Conservation (phyloP, 2,888 invertebrate species). For the Ommatoiulus sabulosus region DNA sequence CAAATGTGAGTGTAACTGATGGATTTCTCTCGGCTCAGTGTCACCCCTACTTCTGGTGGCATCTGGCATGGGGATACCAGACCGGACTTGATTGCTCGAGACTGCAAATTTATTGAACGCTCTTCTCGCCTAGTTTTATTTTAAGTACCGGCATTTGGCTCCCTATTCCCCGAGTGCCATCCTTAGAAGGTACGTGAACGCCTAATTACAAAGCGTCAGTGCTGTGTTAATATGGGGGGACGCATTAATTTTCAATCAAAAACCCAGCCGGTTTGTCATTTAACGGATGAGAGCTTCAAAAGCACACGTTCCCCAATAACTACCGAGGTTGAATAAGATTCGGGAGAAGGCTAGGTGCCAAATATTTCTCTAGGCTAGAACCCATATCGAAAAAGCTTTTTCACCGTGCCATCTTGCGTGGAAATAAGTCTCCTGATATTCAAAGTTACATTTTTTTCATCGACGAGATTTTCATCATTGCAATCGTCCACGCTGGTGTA, state of each 20-base stretch:
- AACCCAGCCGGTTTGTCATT: not conserved
- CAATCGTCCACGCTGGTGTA: no score
- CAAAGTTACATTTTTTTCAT: not conserved
- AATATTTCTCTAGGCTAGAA: not conserved
- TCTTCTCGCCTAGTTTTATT: not conserved
- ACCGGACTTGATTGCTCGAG: conserved; percentile 14
- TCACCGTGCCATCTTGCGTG: not conserved
- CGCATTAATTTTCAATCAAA: conserved; percentile 32
- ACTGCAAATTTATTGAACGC: conserved; percentile 17
- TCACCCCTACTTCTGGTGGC: conserved; percentile 14
- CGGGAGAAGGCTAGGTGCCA: not conserved
- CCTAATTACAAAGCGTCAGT: conserved; percentile 34
- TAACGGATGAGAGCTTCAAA: conserved; percentile 4
- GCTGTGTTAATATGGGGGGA: conserved; percentile 23
- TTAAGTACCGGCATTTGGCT: conserved; percentile 17
- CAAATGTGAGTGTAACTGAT: not conserved
- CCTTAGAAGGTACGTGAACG: conserved; percentile 18
- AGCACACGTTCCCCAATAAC: conserved; percentile 34
- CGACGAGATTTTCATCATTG: no score
- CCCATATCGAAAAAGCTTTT: not conserved
- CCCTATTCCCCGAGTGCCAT: conserved; percentile 2
- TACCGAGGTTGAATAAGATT: not conserved
- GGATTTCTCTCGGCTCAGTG: not conserved
- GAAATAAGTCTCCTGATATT: not conserved
- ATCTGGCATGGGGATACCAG: not conserved